Evolutionary conservation across 2,888 invertebrate species (phyloP), one percentile per base, ranked within the genome.

Genomic region (Drosophila bunnanda): DNA sequence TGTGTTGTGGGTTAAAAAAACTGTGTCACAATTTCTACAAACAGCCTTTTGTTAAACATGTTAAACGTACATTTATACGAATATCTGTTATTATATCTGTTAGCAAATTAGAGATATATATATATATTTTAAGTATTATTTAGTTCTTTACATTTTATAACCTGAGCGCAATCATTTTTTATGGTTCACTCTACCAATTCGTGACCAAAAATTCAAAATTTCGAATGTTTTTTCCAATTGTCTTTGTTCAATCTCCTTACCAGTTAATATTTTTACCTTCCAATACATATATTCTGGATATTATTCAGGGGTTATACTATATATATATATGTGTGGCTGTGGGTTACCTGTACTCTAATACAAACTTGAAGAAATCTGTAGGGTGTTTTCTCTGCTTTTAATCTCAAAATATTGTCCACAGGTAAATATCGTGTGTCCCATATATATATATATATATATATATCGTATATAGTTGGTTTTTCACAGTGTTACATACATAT

Each of bases 21-120:
- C 86, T 88, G 81, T 87, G 76, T 86, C 77, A 88, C 88, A 88
- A 89, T 89, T 90, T 90, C 88, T 90, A 91, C 90, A 89, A 90
- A 91, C 91, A 91, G 91, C 91, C 91, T 90, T 91, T 88, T 87
- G 90, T 91, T 90, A 89, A 90, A 91, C 88, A 79, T 87, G 90
- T 85, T 89, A 75, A 82, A 81, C 80, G 66, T 82, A 73, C 76
- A 82, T 68, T 66, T 76, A 80, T 66, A 20, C 56, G 32, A 64
- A 41, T 69, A 38, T 41, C 12, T 58, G 43, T 34, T 48, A 8
- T 17, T 13, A 20, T 9, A 17, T 12, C n/a, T 48, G 34, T 39
- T 55, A 58, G 56, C 75, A 50, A 59, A 55, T 50, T 52, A 30
- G 8, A 46, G 53, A 52, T 52, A 50, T 55, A 32, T 59, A 55